Percentiles rank a stretch among this genome's conserved stretches.
Conservation (phyloP, 2,888 invertebrate genomes). For the Amblyteles armatorius region DNA sequence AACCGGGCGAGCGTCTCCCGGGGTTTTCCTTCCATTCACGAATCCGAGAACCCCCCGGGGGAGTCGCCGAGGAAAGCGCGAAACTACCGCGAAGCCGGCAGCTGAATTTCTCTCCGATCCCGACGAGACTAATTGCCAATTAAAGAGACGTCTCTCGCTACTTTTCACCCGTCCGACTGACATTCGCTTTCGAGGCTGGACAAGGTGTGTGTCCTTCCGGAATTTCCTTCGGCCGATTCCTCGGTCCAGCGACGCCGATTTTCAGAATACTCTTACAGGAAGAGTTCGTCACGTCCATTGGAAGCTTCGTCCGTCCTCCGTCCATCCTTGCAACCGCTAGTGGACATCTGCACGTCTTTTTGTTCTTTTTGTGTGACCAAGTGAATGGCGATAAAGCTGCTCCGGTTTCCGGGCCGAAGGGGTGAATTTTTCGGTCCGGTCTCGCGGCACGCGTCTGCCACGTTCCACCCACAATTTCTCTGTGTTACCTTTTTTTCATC, state of each 20-base stretch:
- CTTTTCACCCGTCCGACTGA: constrained; percentile 59
- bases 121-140: constrained; percentile 83
- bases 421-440: constrained; percentile 58
- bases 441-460: constrained; percentile 59
- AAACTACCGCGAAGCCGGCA: constrained; percentile 70
- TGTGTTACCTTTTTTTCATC: constrained; percentile 14
- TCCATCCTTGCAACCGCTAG: neutral
- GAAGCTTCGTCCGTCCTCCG: constrained; percentile 18
- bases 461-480: constrained; percentile 10
- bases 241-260: constrained; percentile 53
- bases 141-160: constrained; percentile 81
- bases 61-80: constrained; percentile 29
- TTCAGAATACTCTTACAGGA: constrained; percentile 21
- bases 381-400: constrained; percentile 22
- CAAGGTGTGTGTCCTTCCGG: constrained; percentile 16
- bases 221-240: constrained; percentile 16
- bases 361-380: neutral
- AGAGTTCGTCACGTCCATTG: constrained; percentile 8
- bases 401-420: constrained; percentile 47
- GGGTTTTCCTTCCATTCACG: constrained; percentile 36
- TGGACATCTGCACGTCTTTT: constrained; percentile 70
- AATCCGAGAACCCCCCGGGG: constrained; percentile 12
- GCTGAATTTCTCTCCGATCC: constrained; percentile 78
- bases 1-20: constrained; percentile 7
- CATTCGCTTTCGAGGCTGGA: constrained; percentile 45